Percentiles rank a stretch among this genome's conserved stretches.
Evolutionary conservation across 1,140 invertebrate genomes (phyloP).

Genomic region (Patella vulgata): DNA sequence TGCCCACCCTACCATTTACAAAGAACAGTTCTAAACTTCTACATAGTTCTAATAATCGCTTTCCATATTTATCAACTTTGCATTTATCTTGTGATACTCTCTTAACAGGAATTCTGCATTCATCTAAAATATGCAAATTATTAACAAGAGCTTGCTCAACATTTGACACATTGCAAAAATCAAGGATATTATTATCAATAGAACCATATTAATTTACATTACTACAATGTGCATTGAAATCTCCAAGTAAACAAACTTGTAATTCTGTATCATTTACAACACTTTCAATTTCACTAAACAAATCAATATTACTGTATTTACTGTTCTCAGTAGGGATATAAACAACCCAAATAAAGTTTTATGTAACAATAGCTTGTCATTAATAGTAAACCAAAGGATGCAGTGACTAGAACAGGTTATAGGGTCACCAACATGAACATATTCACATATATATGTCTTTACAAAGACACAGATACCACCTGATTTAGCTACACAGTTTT

Average conservation of each 20-base stretch:
- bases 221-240: slow-evolving; percentile 4
- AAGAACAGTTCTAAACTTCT: slow-evolving; percentile 2
- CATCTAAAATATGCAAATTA: too few relatives aligned
- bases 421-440: not conserved
- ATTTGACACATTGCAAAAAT: slow-evolving; percentile 1
- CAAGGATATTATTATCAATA: slow-evolving; percentile 8
- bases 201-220: slow-evolving; percentile 4
- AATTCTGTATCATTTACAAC: slow-evolving; percentile 4
- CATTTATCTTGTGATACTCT: too few relatives aligned
- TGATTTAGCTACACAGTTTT: slow-evolving; percentile 10
- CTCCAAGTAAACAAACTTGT: slow-evolving; percentile 8
- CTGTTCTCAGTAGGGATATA: too few relatives aligned
- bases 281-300: slow-evolving; percentile 11
- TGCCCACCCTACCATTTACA: not conserved
- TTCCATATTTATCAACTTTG: too few relatives aligned
- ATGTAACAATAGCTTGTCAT: slow-evolving; percentile 7
- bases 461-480: slow-evolving; percentile 13
- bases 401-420: slow-evolving; percentile 7
- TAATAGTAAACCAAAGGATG: slow-evolving; percentile 10
- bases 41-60: slow-evolving; percentile 8
- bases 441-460: not conserved
- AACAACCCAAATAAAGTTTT: too few relatives aligned
- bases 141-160: not conserved
- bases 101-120: too few relatives aligned
- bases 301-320: slow-evolving; percentile 7